These are phyloP conservation scores for Anhinga rufa DNA, from an alignment of 2,113 vertebrate species.

Conservation along the genomic window DNA sequence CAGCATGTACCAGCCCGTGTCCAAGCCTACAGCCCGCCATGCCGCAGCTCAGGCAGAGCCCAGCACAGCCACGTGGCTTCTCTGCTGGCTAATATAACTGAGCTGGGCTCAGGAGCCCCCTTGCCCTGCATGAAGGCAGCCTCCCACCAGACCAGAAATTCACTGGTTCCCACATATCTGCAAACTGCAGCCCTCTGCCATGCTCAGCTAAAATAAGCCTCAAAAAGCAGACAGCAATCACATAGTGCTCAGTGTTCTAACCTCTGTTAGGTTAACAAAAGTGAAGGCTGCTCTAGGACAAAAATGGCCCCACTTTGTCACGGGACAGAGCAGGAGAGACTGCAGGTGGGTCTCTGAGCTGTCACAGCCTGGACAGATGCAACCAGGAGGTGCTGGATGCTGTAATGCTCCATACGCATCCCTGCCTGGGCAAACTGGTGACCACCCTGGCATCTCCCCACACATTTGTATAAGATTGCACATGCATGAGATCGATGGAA, in stretches of 20 bases:
- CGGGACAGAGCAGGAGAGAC: background rate
- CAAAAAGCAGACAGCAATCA: background rate
- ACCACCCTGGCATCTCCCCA: background rate
- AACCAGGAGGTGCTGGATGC: background rate
- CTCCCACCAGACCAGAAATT: background rate
- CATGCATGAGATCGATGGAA: background rate
- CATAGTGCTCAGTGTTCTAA: background rate
- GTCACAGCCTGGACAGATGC: background rate
- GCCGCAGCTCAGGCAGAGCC: background rate
- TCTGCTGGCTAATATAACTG: background rate
- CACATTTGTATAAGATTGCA: background rate
- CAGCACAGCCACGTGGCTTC: background rate
- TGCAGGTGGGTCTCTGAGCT: background rate
- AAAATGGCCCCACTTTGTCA: background rate
- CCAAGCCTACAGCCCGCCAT: accelerated
- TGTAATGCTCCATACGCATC: background rate
- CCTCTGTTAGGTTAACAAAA: background rate
- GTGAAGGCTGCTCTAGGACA: background rate
- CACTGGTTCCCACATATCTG: background rate
- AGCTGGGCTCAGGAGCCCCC: background rate
- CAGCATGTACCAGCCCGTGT: background rate
- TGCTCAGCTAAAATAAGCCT: background rate
- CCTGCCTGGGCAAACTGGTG: background rate
- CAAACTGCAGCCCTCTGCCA: background rate
- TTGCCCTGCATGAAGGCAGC: background rate